Evolutionary conservation across 2,797 vertebrate genomes (phyloP).

Genomic region (Helicolenus hilgendorfi): DNA sequence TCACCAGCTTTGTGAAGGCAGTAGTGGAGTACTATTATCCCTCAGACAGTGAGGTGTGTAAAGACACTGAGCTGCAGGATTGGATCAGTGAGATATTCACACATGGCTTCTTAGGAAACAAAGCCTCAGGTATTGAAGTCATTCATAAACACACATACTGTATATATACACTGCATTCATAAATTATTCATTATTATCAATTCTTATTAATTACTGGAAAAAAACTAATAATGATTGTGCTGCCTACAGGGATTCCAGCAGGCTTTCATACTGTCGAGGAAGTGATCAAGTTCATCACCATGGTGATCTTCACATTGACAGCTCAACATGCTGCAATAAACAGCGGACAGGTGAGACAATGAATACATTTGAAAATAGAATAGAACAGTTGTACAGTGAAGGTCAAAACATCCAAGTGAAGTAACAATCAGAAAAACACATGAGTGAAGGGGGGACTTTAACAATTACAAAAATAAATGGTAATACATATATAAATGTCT

Average conservation of each 20-base stretch:
- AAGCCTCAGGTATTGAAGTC: conserved; percentile 47
- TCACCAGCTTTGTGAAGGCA: conserved; percentile 67
- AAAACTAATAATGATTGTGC: background rate
- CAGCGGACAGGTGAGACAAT: conserved; percentile 64
- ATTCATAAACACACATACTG: too few relatives aligned
- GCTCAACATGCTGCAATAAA: conserved; percentile 81
- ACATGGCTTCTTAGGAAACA: conserved; percentile 58
- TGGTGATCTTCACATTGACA: conserved; percentile 82
- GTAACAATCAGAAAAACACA: too few relatives aligned
- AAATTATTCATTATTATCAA: too few relatives aligned
- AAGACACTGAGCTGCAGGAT: conserved; percentile 77
- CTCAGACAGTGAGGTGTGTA: conserved; percentile 53
- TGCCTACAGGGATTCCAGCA: conserved; percentile 57
- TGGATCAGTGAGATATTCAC: conserved; percentile 80
- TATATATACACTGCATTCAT: too few relatives aligned
- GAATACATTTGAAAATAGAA: too few relatives aligned
- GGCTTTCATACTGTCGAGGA: conserved; percentile 64
- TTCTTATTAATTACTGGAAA: too few relatives aligned
- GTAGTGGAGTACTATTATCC: conserved; percentile 65
- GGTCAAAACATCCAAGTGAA: too few relatives aligned
- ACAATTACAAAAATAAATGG: too few relatives aligned
- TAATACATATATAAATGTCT: background rate
- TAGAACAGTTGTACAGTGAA: too few relatives aligned
- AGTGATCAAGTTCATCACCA: conserved; percentile 80
- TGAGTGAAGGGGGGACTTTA: too few relatives aligned